These are phyloP conservation scores for Scaptodrosophila lebanonensis DNA, from an alignment of 1,140 invertebrate genomes.

Conservation along the genomic window DNA sequence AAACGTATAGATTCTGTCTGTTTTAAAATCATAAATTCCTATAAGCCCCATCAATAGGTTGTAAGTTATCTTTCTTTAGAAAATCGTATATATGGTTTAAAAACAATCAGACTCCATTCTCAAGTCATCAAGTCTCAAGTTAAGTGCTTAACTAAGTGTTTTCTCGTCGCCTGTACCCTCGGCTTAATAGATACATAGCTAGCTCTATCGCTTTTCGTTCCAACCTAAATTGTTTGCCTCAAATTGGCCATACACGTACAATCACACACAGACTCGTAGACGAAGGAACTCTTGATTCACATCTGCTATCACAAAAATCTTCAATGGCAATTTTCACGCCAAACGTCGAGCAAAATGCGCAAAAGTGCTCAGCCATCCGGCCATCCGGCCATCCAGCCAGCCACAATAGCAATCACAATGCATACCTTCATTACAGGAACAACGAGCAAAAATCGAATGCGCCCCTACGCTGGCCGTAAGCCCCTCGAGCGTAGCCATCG, in stretches of 20 bases:
- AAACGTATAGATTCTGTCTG: too few relatives aligned
- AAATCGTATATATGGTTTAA: too few relatives aligned
- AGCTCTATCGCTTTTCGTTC: conserved; percentile 43
- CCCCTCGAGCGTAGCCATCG: neutral
- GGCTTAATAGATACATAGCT: conserved; percentile 18
- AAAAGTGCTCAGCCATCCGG: conserved; percentile 14
- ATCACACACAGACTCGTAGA: neutral
- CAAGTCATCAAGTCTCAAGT: too few relatives aligned
- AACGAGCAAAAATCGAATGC: neutral
- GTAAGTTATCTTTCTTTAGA: too few relatives aligned
- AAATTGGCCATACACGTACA: conserved; percentile 53
- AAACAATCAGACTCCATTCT: too few relatives aligned
- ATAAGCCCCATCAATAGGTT: too few relatives aligned
- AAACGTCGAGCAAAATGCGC: conserved; percentile 10
- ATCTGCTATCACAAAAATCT: conserved; percentile 57
- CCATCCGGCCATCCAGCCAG: too few relatives aligned
- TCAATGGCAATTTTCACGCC: conserved; percentile 52
- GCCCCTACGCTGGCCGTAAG: neutral
- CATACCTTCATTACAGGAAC: conserved; percentile 69
- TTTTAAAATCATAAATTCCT: too few relatives aligned
- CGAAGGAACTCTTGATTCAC: neutral
- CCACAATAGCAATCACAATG: conserved; percentile 40
- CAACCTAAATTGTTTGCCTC: conserved; percentile 37
- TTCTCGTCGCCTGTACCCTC: too few relatives aligned
- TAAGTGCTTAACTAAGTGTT: too few relatives aligned